Evolutionary conservation across 53 echinoderm and acorn worm genomes (phyloP), one percentile per base, ranked within the genome.

Genomic region (Holothuria leucospilota): DNA sequence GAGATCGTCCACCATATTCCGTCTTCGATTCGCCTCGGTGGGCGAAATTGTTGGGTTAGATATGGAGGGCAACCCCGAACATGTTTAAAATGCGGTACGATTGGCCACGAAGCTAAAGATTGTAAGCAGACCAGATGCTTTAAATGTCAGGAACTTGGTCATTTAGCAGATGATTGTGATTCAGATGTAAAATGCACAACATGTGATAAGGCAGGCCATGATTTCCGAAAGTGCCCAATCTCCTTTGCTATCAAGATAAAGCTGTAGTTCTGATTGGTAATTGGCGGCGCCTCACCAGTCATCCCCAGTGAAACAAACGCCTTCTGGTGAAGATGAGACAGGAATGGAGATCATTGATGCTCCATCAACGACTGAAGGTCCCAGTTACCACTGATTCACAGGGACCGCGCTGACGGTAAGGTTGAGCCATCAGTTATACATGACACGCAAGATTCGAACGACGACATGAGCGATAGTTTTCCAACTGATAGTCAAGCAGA

Each of bases 61-160:
- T 5, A 69, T 3, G 34, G 34, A 34, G 34, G 34, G 34, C 34
- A 34, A 34, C 34, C 34, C 34, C 34, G 34, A 74, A 6, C 87
- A 91, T 24, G 90, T 62, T 1, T 82, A 18, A 82, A 66, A 39
- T 91, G 91, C n/a, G 87, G 84, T 2, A 12, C 72, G 20, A 8
- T 13, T 20, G 87, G 91, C 0, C 91, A 91, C 21, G 40, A 25
- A 9, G 75, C 86, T 1, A 82, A 64, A n/a, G 87, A 91, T 6
- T 91, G n/a, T n/a, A 21, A 28, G 4, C 20, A 39, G 15, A 62
- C 24, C 1, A 78, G 60, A 5, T 87, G 87, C 72, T 91, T 75
- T 60, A 80, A 81, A 11, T 91, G 91, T 64, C 38, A 59, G 20
- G 39, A 77, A 67, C 6, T 62, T 15, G 82, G 88, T 29, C 88